Evolutionary conservation across 2,797 vertebrate genomes (phyloP), one percentile per base, ranked within the genome.

Genomic region (Gymnopithys bicolor): DNA sequence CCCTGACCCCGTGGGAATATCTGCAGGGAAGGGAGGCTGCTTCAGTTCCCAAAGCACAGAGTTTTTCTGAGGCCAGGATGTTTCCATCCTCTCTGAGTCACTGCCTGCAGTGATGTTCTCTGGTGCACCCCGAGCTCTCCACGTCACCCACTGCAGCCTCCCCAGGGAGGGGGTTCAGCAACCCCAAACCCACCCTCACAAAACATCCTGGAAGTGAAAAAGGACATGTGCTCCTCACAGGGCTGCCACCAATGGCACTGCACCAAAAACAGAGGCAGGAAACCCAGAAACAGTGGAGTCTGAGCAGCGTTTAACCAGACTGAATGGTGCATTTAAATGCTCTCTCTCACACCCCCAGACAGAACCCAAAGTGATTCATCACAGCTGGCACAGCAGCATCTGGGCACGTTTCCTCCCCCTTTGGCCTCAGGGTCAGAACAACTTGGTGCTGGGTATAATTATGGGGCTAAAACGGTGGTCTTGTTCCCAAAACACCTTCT

Each of bases 61-160:
- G 10, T 37, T 73, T 56, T 92, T 56, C 55, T 11, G 74, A 95
- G 92, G 88, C 70, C 12, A 5, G 63, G 88, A 89, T 75, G 88
- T 94, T 96, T 95, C 90, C 70, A 41, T 88, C 70, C 91, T 49
- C 2, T 63, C 33, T 25, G 95, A 79, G 86, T 19, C 27, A 73
- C 79, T 86, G 19, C 93, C 91, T 13, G 51, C 93, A 81, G 93
- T 2, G 11, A 82, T 82, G 85, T 88, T 63, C 87, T 28, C n/a
- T 48, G 37, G 4, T 8, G 46, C 76, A 33, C 14, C 2, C 5
- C 70, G 91, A 82, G 7, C 74, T 94, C 69, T 7, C 87, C 86
- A 90, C 5, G 7, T 90, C 86, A 90, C 52, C 88, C 24, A 9
- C 80, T 56, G 1, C 48, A 25, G 68, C 63, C 37, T 95, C 88